Evolutionary conservation across 2,797 vertebrate species (phyloP), one percentile per base, ranked within the genome.

Genomic region (Bryconaethiops microstoma): DNA sequence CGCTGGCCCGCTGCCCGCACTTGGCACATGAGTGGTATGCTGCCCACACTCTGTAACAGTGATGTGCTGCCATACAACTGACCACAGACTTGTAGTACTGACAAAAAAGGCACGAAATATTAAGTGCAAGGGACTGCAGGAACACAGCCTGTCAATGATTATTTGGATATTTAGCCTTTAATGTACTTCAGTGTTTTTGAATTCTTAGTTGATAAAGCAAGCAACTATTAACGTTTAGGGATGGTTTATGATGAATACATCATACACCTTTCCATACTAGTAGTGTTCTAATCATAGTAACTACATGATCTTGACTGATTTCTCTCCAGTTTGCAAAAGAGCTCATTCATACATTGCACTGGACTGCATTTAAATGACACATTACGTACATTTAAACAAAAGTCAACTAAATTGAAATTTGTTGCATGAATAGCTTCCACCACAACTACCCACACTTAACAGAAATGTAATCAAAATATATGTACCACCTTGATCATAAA

Each of bases 11-110:
- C 69, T 75, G 75, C 70, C 73, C 39, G n/a, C 77, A 19, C 78
- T 68, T 80, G 69, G 77, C 82, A 75, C 82, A 63, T 48, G n/a
- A 75, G 64, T 10, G 52, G 63, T 23, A 16, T 17, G 63, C 55
- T 60, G 55, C 39, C 55, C 55, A 60, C 55, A 74, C 40, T 70
- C 21, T 14, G 10, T 4, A 72, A 72, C 29, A 55, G 65, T 57
- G n/a, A 5, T 63, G 60, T 55, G 35, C 7, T 55, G 52, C 42
- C 16, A n/a, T n/a, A n/a, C 8, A 8, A 23, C 16, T 25, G n/a
- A 57, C 0, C 19, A 19, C 14, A 25, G n/a, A 7, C 23, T 48
- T 21, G 48, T 40, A 19, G 8, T 76, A 59, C 39, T 79, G 54
- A 77, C 69, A 42, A 70, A 70, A 84, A 76, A 6, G 48, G 62